These are phyloP conservation scores for Trichomycterus rosablanca DNA, from an alignment of 2,113 vertebrate genomes.

Conservation along the genomic window DNA sequence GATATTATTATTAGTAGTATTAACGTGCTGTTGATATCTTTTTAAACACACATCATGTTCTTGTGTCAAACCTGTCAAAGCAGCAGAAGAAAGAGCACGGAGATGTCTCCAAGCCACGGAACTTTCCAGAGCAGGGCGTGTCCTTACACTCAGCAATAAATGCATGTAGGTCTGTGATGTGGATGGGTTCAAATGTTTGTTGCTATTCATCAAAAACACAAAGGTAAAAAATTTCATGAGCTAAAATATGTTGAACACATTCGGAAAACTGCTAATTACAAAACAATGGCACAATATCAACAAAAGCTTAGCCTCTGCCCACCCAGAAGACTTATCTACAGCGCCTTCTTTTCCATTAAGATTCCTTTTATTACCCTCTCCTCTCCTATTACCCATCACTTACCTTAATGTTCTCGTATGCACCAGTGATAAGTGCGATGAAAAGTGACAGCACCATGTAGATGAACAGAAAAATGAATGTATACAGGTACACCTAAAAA, in stretches of 20 bases:
- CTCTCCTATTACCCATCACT: background rate
- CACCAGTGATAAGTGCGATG: slow-evolving; percentile 93
- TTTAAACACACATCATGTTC: no score
- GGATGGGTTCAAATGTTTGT: slow-evolving; percentile 70
- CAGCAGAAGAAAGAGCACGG: slow-evolving; percentile 86
- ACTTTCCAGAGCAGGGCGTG: slow-evolving; percentile 81
- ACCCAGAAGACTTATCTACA: no score
- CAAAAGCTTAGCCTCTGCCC: no score
- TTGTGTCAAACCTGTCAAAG: slow-evolving; percentile 73
- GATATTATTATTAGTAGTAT: no score
- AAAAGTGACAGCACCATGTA: slow-evolving; percentile 98
- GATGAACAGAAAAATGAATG: slow-evolving; percentile 96
- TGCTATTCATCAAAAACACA: slow-evolving; percentile 64
- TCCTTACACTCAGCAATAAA: slow-evolving; percentile 87
- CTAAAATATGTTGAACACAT: background rate
- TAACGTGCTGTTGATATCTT: no score
- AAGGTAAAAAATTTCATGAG: background rate
- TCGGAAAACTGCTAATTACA: background rate
- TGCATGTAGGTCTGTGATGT: slow-evolving; percentile 79
- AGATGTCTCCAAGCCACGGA: slow-evolving; percentile 72
- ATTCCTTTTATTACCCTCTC: no score
- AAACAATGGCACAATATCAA: no score
- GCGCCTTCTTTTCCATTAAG: no score
- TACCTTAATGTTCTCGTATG: slow-evolving; percentile 94
- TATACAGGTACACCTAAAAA: slow-evolving; percentile 79